Percentiles rank a stretch among this genome's conserved stretches.
These are phyloP conservation scores for Cuculus canorus DNA, from an alignment of 2,797 vertebrate species.

Conservation along the genomic window DNA sequence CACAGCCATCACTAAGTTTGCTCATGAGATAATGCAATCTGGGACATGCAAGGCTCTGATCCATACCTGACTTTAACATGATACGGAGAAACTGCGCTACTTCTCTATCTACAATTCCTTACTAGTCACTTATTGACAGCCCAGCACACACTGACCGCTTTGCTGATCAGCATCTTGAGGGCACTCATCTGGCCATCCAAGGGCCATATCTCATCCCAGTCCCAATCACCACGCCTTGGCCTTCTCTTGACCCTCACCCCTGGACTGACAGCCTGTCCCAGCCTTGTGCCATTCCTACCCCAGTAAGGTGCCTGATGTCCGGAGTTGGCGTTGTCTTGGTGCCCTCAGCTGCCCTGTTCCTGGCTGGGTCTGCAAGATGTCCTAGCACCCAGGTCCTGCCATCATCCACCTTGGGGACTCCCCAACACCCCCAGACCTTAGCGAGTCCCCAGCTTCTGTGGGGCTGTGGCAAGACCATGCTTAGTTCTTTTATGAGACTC, in stretches of 20 bases:
- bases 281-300: not conserved
- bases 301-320: accelerated
- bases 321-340: accelerated
- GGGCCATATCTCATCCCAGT: not conserved
- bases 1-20: conserved; percentile 42
- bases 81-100: not conserved
- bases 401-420: not conserved
- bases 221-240: not conserved
- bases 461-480: not conserved
- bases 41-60: not conserved
- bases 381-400: not conserved
- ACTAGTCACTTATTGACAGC: not conserved
- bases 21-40: not conserved
- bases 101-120: not conserved
- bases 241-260: not conserved
- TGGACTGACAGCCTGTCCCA: accelerated
- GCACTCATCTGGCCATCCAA: accelerated
- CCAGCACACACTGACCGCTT: accelerated
- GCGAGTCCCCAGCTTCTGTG: accelerated
- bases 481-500: not conserved
- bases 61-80: not conserved
- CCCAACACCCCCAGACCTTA: accelerated
- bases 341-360: not conserved
- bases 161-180: not conserved
- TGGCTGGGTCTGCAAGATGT: accelerated